Conservation (phyloP, 2,113 vertebrate genomes). For the Neogobius melanostomus region DNA sequence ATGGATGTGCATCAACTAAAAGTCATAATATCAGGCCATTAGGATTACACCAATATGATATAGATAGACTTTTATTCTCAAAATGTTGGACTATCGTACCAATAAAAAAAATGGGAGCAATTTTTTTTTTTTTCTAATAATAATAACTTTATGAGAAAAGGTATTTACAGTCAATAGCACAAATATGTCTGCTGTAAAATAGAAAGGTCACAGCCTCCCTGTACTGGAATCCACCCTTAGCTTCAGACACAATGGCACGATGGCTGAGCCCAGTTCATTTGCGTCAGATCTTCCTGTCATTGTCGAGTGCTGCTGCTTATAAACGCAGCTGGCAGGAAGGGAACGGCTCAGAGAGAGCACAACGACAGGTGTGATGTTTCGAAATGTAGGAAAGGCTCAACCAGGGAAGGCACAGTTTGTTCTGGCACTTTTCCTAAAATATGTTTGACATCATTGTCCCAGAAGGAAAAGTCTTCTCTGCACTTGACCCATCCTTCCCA, state of each 20-base stretch:
- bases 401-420: conserved; percentile 1
- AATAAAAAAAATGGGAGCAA: background rate
- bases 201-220: conserved; percentile 63
- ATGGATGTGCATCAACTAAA: conserved; percentile 27
- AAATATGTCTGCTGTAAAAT: conserved; percentile 22
- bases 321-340: conserved; percentile 67
- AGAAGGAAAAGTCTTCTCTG: background rate
- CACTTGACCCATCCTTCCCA: background rate
- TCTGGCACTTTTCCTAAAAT: conserved; percentile 1
- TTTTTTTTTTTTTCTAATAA: background rate
- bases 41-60: conserved; percentile 26
- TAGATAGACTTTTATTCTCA: background rate
- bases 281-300: conserved; percentile 72
- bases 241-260: conserved; percentile 56
- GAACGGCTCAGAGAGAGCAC: conserved; percentile 23
- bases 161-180: conserved; percentile 31
- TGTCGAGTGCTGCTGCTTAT: conserved; percentile 48
- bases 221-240: conserved; percentile 51
- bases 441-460: background rate
- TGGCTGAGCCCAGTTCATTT: conserved; percentile 25
- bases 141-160: conserved; percentile 6
- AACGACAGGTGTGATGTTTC: conserved; percentile 37
- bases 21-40: conserved; percentile 27
- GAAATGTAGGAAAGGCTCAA: background rate
- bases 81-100: background rate